Conservation (phyloP, 1,140 invertebrate species). For the Leptopilina clavipes region DNA sequence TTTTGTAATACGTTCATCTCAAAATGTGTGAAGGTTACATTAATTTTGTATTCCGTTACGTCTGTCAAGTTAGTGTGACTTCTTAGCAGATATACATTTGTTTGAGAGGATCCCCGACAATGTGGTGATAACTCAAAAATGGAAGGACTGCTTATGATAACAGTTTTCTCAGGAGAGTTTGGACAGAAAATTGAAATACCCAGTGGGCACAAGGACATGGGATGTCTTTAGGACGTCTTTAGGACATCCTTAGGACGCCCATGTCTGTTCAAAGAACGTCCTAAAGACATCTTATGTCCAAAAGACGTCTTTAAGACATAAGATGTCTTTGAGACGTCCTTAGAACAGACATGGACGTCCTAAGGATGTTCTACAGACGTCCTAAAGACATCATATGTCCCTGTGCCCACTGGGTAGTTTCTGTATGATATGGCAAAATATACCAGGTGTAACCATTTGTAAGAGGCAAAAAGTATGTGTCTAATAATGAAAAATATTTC, state of each 20-base stretch:
- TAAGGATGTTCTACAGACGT: no score
- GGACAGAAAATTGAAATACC: background rate
- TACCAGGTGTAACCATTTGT: background rate
- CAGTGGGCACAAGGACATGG: no score
- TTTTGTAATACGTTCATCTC: background rate
- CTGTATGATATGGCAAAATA: background rate
- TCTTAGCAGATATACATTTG: background rate
- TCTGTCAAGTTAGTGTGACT: background rate
- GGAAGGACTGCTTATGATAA: background rate
- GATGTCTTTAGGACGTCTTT: no score
- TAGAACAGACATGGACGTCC: no score
- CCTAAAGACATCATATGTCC: no score
- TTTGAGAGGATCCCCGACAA: background rate
- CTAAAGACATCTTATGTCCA: no score
- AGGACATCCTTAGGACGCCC: no score
- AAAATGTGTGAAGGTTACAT: background rate
- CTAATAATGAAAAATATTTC: background rate
- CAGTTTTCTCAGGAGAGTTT: background rate
- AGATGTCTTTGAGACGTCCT: no score
- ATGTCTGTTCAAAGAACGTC: no score
- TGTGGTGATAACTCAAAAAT: background rate
- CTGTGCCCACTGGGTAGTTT: no score
- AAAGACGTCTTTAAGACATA: no score
- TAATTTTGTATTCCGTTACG: background rate
- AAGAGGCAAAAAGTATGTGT: background rate